Evolutionary conservation across 2,888 invertebrate genomes (phyloP), one percentile per base, ranked within the genome.

Genomic region (Listrodromus nycthemerus): DNA sequence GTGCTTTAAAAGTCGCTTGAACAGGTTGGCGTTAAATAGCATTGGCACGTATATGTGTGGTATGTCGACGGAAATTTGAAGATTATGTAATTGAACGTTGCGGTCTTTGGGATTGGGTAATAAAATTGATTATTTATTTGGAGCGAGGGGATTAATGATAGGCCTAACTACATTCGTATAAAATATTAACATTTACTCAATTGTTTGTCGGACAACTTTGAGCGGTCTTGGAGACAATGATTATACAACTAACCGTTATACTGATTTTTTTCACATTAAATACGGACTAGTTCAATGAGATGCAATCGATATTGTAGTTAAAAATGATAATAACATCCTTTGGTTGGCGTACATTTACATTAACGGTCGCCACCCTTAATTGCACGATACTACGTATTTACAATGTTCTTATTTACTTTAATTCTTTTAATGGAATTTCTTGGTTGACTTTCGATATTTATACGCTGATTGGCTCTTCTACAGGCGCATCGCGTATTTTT

Each of bases 141-240:
- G 19, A 21, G 37, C 1, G 3, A 65, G 5, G 52, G 7, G 61
- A 0, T 61, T 16, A 6, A 61, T 30, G 21, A n/a, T 63, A 33
- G n/a, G 5, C 2, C 27, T 30, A 6, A n/a, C n/a, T 63, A n/a
- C 50, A 50, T 50, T 37, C 27, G 27, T 82, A 82, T 73, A 77
- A 82, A 82, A 82, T 82, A 82, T 82, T n/a, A 77, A 77, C 77
- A 82, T 30, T 24, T 27, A 52, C 73, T 67, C 48, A 21, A 61
- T 24, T 8, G 45, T 67, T 73, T 41, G 37, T 48, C 27, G 27
- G 48, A 66, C 33, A 71, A 71, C 24, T 52, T 77, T 71, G 71
- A 77, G 71, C 76, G 76, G 48, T 58, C 19, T 65, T 55, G 33
- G 48, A 66, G 27, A 66, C 58, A 78, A 37, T 16, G 50, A 67